Evolutionary conservation across 2,888 invertebrate species (phyloP), one percentile per base, ranked within the genome.

Genomic region (Papilio gigon): DNA sequence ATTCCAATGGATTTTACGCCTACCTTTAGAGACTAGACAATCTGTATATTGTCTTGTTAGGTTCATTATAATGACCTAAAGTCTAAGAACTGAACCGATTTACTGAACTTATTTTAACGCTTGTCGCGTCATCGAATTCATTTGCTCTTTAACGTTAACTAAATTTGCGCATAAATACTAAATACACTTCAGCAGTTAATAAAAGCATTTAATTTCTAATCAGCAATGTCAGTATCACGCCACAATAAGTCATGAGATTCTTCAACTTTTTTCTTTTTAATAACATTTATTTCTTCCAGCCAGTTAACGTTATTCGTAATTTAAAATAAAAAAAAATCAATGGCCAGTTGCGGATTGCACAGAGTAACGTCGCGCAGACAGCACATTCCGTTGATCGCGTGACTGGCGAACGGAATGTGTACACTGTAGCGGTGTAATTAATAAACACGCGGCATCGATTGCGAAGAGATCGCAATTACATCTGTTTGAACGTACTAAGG

Each of bases 311-410:
- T 44, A 61, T 69, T 65, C 40, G 56, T 65, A 65, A 69, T 56
- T 44, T 25, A 50, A 61, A 25, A 56, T 2, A 25, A 44, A 58
- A 68, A 63, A 69, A 65, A 53, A 22, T 37, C 64, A 60, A 53
- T 20, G 30, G 61, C 40, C 40, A 53, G 65, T 30, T 62, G 65
- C 40, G 71, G 59, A 66, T 64, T 68, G 71, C 65, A 70, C 63
- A 72, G 77, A 75, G 78, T 78, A 75, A 76, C 85, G 85, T 86
- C 84, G 73, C 82, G 79, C 75, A 72, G 78, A 77, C 78, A 78
- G 77, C 78, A 78, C 87, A 88, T 89, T 84, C 87, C 76, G 71
- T 76, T 77, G 82, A 84, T 89, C 85, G 89, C 89, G 88, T 89
- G 89, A 69, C 44, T 65, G 74, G 75, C 77, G 37, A 67, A 59